Base-by-base conservation (phyloP, 2,113 vertebrate genomes). In the Poecilia latipinna region DNA sequence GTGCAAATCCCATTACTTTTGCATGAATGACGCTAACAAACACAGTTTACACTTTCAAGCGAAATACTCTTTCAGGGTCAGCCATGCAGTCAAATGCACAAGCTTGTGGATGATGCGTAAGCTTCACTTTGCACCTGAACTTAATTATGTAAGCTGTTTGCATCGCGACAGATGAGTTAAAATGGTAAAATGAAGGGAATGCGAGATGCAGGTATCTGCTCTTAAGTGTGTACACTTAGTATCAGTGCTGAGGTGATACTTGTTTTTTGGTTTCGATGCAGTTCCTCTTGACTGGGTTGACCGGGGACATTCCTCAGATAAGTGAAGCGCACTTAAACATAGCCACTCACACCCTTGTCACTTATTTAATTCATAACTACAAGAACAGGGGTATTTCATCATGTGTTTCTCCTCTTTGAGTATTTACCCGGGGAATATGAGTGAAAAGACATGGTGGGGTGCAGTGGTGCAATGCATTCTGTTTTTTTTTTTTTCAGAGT, bases 261-360 rank as follows among this genome's bases (percentile, higher is more conserved):
- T 39, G 65, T 22, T 57, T 83, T 81, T 68, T 0, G 78, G 94
- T 95, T 95, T 95, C 94, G 89, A 83, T 90, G 86, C 70, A 76
- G 82, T 89, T 94, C 85, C 51, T 65, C 88, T 90, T 69, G 70
- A 90, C 89, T 66, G 82, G 85, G 92, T 87, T 86, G 93, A 92
- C 92, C 68, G 91, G 92, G 91, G 85, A 92, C 94, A 95, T 95
- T 94, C 94, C 92, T 93, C 44, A 79, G 67, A 88, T 69, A 82
- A 78, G 65, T 86, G 85, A 51, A 77, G 77, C 86, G 88, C 89
- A 86, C 80, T 82, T 85, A 78, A 86, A 85, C 74, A 84, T 72
- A 84, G 85, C 77, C 42, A 70, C 74, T 85, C 89, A 92, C 86
- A 68, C 86, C 78, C 76, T 77, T 87, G 87, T 90, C 91, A 91